A percentile compares a stretch with the other conserved stretches of the same genome.
These are phyloP conservation scores for Alaudala cheleensis DNA, from an alignment of 2,113 vertebrate species.

Conservation along the genomic window DNA sequence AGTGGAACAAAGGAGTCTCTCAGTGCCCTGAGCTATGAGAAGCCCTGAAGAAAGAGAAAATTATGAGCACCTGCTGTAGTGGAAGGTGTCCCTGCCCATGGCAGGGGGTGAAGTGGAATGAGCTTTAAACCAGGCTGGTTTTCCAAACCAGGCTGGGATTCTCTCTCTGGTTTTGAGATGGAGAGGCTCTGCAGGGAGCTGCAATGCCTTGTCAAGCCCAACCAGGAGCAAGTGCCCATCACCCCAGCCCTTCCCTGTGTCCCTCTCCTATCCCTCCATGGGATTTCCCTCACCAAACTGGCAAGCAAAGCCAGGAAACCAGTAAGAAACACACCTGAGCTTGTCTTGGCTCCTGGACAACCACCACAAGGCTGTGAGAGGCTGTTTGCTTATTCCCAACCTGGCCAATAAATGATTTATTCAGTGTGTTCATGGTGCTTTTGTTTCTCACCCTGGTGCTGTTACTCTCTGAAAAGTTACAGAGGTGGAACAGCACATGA, in stretches of 20 bases:
- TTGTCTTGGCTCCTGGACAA: not conserved
- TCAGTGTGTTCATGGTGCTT: not conserved
- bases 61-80: fast-evolving
- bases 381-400: not conserved
- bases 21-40: not conserved
- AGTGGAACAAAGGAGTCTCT: not conserved
- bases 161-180: not conserved
- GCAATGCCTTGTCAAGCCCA: fast-evolving
- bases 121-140: not conserved
- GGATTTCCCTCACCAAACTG: not conserved
- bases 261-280: not conserved
- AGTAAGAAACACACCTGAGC: not conserved
- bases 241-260: not conserved
- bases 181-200: not conserved
- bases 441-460: not conserved
- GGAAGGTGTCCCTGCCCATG: not conserved
- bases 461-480: fast-evolving
- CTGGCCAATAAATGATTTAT: not conserved
- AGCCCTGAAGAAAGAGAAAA: not conserved
- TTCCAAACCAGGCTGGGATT: not conserved
- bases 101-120: not conserved
- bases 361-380: not conserved
- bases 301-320: not conserved
- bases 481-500: not conserved
- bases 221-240: not conserved